Evolutionary conservation across 2,113 vertebrate genomes (phyloP), one percentile per base, ranked within the genome.

Genomic region (Lynx canadensis): DNA sequence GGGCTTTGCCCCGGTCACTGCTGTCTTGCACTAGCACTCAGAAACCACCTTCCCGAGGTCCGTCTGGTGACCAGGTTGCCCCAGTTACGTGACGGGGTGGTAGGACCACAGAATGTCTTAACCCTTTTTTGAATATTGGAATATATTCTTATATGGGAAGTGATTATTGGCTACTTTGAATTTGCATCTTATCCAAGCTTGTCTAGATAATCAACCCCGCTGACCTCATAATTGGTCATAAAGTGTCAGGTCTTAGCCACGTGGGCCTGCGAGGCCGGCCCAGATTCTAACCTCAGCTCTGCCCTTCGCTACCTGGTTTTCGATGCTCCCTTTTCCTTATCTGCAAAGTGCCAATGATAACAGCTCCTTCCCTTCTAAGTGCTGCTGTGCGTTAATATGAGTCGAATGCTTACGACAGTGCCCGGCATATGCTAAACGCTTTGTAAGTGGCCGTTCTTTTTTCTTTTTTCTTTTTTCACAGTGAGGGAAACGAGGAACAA

Each of bases 391-490:
- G 21, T 79, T 29, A 5, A 7, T 25, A 7, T 15, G 84, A 90
- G 19, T 74, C 88, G 27, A 21, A 48, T 55, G 13, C 88, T 83
- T 21, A 55, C 63, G 52, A 21, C 38, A 4, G 19, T 31, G 38
- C 73, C 79, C 12, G 52, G 31, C 82, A 3, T 4, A 3, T 29
- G 27, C 29, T 18, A 8, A 52, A 31, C 25, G 1, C 57, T 9
- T 1, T 12, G 0, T 18, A 29, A 11, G 15, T 7, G 50, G 38
- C 5, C 19, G 23, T 73, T 29, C 0, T 11, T 48, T 29, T 48
- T 29, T 78, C 25, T 48, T 31, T 31, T 29, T 23, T 25, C 27
- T 50, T 57, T 68, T 52, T 33, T 50, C 78, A 71, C 4, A 3
- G 31, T 23, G 55, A 95, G 73, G n/a, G 66, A 31, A 57, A 36